These are phyloP conservation scores for Urocynchramus pylzowi DNA, from an alignment of 2,113 vertebrate species.

Conservation along the genomic window DNA sequence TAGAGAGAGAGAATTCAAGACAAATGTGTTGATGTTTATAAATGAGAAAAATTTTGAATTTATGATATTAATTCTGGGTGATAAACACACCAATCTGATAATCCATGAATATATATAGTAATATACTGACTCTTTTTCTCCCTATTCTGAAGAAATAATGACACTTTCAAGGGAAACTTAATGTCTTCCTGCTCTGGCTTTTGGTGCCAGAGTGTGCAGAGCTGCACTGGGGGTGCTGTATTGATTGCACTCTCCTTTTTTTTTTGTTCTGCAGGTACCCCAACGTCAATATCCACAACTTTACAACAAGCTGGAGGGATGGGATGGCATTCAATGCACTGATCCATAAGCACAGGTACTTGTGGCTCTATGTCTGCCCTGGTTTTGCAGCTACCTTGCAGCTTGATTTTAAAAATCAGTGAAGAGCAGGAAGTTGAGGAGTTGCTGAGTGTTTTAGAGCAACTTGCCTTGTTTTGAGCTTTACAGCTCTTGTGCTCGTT, in stretches of 20 bases:
- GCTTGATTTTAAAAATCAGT: neutral
- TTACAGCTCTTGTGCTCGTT: neutral
- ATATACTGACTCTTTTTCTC: neutral
- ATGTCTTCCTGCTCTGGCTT: neutral
- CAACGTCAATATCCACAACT: conserved; percentile 97
- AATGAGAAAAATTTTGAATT: neutral
- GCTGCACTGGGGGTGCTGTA: neutral
- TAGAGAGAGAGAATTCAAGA: neutral
- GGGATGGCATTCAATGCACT: conserved; percentile 98
- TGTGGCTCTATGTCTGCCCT: neutral
- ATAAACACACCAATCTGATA: neutral
- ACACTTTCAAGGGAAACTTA: neutral
- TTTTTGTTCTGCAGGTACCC: conserved; percentile 80
- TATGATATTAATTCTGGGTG: neutral
- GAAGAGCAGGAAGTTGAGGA: neutral
- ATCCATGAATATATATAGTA: neutral
- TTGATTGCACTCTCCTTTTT: neutral
- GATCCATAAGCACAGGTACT: conserved; percentile 95
- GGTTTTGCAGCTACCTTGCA: neutral
- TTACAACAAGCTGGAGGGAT: conserved; percentile 95
- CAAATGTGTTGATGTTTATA: neutral
- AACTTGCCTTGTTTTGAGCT: neutral
- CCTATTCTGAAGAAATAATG: neutral
- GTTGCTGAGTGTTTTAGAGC: neutral
- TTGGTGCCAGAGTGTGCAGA: neutral